A percentile compares a stretch with the other conserved stretches of the same genome.
Evolutionary conservation across 2,797 vertebrate genomes (phyloP).

Genomic region (Menidia menidia): DNA sequence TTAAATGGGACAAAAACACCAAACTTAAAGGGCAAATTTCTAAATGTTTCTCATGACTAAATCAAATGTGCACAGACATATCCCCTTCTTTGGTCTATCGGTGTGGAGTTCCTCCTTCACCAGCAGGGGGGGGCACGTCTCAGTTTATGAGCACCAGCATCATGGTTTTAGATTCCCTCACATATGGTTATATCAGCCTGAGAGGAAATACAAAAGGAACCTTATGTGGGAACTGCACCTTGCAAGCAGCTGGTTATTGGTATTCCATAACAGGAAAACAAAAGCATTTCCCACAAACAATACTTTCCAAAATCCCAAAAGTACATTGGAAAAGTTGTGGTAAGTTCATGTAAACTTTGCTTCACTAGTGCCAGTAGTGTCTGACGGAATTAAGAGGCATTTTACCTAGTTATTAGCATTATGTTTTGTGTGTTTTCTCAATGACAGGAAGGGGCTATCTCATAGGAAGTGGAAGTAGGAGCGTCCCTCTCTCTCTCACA

Average conservation of each 20-base stretch:
- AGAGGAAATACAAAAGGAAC: constrained; percentile 63
- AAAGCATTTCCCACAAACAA: constrained; percentile 11
- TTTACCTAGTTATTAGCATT: constrained; percentile 50
- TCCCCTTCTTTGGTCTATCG: neutral
- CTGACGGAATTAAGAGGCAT: constrained; percentile 19
- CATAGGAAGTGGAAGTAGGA: constrained; percentile 86
- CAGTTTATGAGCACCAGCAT: neutral
- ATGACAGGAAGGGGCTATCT: constrained; percentile 84
- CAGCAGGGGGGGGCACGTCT: constrained; percentile 45
- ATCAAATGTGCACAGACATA: too few species aligned
- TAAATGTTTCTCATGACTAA: too few species aligned
- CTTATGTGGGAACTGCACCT: constrained; percentile 63
- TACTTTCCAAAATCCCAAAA: neutral
- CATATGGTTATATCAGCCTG: constrained; percentile 53
- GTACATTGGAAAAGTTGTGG: neutral
- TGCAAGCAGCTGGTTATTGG: constrained; percentile 65
- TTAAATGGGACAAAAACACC: too few species aligned
- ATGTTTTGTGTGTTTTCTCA: constrained; percentile 69
- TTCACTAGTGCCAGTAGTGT: neutral
- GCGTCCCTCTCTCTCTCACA: constrained; percentile 61
- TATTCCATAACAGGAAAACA: constrained; percentile 29
- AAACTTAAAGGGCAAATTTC: too few species aligned
- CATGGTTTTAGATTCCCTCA: constrained; percentile 10
- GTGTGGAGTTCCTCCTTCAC: neutral
- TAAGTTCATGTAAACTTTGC: neutral